These are phyloP conservation scores for Drosophila takahashii DNA, from an alignment of 1,140 invertebrate species.

Conservation along the genomic window DNA sequence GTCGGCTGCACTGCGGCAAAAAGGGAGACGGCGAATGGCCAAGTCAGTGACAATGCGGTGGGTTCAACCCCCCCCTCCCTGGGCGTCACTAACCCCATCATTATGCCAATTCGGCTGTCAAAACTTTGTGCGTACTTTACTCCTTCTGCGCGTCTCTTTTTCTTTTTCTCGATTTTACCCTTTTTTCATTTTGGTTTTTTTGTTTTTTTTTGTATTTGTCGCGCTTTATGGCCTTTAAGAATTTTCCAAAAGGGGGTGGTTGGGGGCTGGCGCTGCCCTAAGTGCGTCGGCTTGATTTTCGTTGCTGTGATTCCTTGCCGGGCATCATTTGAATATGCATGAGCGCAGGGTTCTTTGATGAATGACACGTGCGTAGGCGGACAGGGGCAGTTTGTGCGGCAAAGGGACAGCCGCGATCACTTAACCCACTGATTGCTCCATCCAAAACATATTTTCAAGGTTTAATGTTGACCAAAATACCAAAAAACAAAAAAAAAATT, in stretches of 20 bases:
- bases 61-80: not conserved
- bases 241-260: not conserved
- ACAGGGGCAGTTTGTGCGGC: not conserved
- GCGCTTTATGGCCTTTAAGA: conserved; percentile 71
- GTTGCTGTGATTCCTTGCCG: conserved; percentile 65
- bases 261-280: conserved; percentile 47
- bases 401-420: conserved; percentile 1
- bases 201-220: conserved; percentile 48
- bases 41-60: conserved; percentile 55
- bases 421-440: not conserved
- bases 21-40: conserved; percentile 2
- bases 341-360: conserved; percentile 55
- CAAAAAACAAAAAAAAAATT: not conserved
- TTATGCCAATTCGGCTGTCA: conserved; percentile 83
- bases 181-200: conserved; percentile 6
- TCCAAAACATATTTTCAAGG: no score
- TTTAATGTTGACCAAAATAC: no score
- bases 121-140: conserved; percentile 82
- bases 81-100: conserved; percentile 75
- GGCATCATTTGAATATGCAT: conserved; percentile 77
- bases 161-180: conserved; percentile 14
- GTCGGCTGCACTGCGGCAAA: conserved; percentile 2
- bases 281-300: conserved; percentile 77
- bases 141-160: conserved; percentile 67
- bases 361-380: conserved; percentile 66